These are phyloP conservation scores for Spicauda simplicius DNA, from an alignment of 2,888 invertebrate genomes.

Conservation along the genomic window DNA sequence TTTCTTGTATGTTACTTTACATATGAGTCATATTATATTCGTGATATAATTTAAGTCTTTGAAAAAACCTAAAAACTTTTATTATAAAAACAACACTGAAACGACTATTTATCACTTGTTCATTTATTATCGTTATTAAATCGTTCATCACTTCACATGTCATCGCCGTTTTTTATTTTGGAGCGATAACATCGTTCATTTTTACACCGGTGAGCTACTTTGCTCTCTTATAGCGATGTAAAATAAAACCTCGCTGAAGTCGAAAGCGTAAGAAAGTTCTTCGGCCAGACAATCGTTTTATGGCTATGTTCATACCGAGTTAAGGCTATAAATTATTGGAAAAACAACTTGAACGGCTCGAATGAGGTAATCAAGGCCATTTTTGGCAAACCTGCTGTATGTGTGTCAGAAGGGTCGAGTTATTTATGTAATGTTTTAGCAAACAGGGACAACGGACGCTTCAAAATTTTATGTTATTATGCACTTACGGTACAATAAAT, in stretches of 20 bases:
- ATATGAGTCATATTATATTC: too few species aligned
- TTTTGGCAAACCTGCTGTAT: conserved; percentile 29
- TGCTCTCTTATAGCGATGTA: neutral
- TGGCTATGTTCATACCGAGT: conserved; percentile 5
- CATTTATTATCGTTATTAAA: neutral
- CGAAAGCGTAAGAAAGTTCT: conserved; percentile 26
- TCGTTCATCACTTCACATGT: neutral
- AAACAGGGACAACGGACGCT: conserved; percentile 29
- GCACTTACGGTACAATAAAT: conserved; percentile 37
- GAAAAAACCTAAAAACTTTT: too few species aligned
- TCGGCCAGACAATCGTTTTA: conserved; percentile 17
- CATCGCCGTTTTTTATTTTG: neutral
- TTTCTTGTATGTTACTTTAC: too few species aligned
- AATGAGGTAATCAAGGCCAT: conserved; percentile 26
- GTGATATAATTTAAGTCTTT: too few species aligned
- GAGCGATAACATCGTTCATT: conserved; percentile 17
- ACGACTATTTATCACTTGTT: neutral
- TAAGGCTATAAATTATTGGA: conserved; percentile 23
- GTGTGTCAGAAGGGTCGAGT: conserved; percentile 31
- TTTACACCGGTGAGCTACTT: neutral
- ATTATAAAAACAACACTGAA: neutral
- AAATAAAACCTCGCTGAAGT: conserved; percentile 18
- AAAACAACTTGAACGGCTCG: conserved; percentile 8
- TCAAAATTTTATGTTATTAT: conserved; percentile 36
- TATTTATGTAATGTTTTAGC: conserved; percentile 39